A percentile compares a stretch with the other conserved stretches of the same genome.
Conservation (phyloP, 2,888 invertebrate genomes). For the Epinotia brunnichana region DNA sequence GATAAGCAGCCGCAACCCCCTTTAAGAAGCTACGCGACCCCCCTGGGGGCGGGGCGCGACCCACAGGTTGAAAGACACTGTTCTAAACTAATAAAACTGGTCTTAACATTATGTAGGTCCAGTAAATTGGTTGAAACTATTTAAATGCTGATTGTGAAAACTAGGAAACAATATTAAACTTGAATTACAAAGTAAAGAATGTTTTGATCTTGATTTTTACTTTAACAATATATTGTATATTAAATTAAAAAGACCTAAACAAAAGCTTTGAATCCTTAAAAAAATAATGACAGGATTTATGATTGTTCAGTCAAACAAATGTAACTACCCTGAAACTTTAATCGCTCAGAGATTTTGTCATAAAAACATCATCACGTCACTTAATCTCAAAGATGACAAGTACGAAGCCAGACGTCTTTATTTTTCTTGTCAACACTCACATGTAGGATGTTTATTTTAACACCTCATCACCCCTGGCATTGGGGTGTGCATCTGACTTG, state of each 20-base stretch:
- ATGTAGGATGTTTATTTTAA: conserved; percentile 52
- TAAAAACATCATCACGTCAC: conserved; percentile 29
- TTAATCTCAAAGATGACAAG: conserved; percentile 31
- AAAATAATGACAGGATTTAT: too few relatives aligned
- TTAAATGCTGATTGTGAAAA: too few relatives aligned
- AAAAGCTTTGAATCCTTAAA: not conserved
- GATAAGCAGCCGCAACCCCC: too few relatives aligned
- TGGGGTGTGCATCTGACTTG: conserved; percentile 45
- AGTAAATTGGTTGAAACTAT: too few relatives aligned
- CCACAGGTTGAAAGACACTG: too few relatives aligned
- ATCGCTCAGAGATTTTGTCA: conserved; percentile 1
- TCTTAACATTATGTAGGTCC: too few relatives aligned
- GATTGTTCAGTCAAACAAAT: too few relatives aligned
- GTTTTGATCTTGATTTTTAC: not conserved
- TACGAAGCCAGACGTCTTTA: conserved; percentile 31
- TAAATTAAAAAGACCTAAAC: not conserved
- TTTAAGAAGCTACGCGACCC: too few relatives aligned
- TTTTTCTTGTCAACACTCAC: conserved; percentile 44
- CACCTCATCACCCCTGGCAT: conserved; percentile 45
- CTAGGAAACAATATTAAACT: too few relatives aligned
- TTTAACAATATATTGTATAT: too few relatives aligned
- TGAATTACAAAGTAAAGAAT: not conserved
- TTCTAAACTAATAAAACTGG: too few relatives aligned
- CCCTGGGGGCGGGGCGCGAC: too few relatives aligned
- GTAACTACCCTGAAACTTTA: not conserved